Evolutionary conservation across 1,140 invertebrate genomes (phyloP).

Genomic region (Sycophaga agraensis): DNA sequence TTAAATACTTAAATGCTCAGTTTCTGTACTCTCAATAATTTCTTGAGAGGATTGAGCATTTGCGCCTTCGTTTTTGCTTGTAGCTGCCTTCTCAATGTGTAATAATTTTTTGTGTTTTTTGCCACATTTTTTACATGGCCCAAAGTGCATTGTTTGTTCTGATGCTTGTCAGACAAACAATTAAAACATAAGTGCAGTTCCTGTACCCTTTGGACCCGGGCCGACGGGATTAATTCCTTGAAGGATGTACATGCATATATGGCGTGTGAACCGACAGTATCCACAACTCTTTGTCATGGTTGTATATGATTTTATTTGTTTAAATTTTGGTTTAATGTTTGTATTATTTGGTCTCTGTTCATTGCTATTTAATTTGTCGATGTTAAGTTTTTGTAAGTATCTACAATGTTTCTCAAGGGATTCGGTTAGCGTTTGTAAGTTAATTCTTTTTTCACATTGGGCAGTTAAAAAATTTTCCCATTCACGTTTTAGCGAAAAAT

Average conservation of each 20-base stretch:
- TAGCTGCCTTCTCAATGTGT: too few relatives aligned
- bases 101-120: too few relatives aligned
- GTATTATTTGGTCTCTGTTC: too few relatives aligned
- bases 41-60: not conserved
- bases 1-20: not conserved
- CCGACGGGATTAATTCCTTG: not conserved
- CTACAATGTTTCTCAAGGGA: too few relatives aligned
- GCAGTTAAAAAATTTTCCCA: slow-evolving; percentile 17
- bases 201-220: not conserved
- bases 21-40: too few relatives aligned
- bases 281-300: not conserved
- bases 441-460: slow-evolving; percentile 27
- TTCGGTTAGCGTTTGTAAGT: not conserved
- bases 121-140: too few relatives aligned
- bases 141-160: not conserved
- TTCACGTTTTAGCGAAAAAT: too few relatives aligned
- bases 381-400: too few relatives aligned
- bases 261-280: not conserved
- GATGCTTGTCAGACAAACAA: not conserved
- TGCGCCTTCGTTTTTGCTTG: not conserved
- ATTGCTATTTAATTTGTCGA: too few relatives aligned
- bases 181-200: not conserved
- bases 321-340: too few relatives aligned
- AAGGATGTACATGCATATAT: not conserved
- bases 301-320: too few relatives aligned